Conservation (phyloP, 2,113 vertebrate species). For the Melanotaenia duboulayi region DNA sequence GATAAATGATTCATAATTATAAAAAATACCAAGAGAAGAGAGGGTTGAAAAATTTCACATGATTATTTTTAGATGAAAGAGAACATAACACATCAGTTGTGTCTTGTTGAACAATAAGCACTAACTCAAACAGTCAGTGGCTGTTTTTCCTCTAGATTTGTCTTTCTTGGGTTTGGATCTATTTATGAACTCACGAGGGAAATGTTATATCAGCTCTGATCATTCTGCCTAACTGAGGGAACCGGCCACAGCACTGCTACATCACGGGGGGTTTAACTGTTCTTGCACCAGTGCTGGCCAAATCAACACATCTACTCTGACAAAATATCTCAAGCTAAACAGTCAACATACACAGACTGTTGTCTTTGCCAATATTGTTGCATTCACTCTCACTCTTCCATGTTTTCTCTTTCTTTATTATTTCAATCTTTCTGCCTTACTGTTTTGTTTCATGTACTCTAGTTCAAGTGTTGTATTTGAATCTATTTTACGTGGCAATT, state of each 20-base stretch:
- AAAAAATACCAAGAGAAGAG: constrained; percentile 36
- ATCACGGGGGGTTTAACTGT: constrained; percentile 52
- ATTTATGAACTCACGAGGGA: constrained; percentile 64
- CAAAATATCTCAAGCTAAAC: constrained; percentile 15
- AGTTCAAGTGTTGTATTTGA: too few relatives aligned
- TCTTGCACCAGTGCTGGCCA: constrained; percentile 26
- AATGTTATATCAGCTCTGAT: constrained; percentile 64
- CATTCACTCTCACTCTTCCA: neutral
- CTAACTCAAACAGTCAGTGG: constrained; percentile 38
- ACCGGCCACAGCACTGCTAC: constrained; percentile 48
- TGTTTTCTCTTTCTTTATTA: constrained; percentile 1
- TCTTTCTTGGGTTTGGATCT: constrained; percentile 62
- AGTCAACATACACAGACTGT: constrained; percentile 30
- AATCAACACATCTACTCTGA: constrained; percentile 53
- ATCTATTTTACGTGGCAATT: too few relatives aligned
- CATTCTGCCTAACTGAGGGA: constrained; percentile 56
- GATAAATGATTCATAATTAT: neutral
- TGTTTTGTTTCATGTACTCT: too few relatives aligned
- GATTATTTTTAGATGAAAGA: constrained; percentile 76
- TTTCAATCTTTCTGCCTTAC: neutral
- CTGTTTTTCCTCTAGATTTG: constrained; percentile 53
- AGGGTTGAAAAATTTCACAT: constrained; percentile 50
- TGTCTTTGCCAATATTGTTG: constrained; percentile 3
- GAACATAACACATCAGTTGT: constrained; percentile 40
- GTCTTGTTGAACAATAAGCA: constrained; percentile 33